These are phyloP conservation scores for Girardinichthys multiradiatus DNA, from an alignment of 2,113 vertebrate species.

Conservation along the genomic window DNA sequence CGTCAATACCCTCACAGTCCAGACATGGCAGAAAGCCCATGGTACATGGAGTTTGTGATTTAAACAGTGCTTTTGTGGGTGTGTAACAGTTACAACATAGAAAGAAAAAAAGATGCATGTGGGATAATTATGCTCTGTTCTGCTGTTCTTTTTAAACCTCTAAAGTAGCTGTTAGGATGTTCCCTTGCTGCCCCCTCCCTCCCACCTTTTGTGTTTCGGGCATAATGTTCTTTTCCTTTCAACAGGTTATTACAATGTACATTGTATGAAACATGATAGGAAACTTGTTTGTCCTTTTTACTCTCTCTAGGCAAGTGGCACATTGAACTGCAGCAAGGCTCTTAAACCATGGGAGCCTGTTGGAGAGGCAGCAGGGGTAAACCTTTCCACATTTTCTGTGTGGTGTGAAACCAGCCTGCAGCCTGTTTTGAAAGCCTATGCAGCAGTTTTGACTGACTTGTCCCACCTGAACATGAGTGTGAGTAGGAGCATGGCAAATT, in stretches of 20 bases:
- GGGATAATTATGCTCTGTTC: conserved; percentile 50
- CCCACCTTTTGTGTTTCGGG: conserved; percentile 17
- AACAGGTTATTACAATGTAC: conserved; percentile 41
- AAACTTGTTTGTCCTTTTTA: neutral
- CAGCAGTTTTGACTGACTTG: neutral
- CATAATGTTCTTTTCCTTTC: conserved; percentile 13
- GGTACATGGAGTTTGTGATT: neutral
- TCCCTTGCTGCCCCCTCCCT: neutral
- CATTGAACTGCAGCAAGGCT: conserved; percentile 65
- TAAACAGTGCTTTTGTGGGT: conserved; percentile 7
- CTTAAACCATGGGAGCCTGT: conserved; percentile 65
- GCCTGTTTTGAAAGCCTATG: conserved; percentile 53
- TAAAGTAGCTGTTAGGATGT: conserved; percentile 3
- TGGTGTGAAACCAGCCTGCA: conserved; percentile 73
- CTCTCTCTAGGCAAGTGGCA: conserved; percentile 59
- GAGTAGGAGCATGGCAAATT: conserved; percentile 38
- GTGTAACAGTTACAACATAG: conserved; percentile 9
- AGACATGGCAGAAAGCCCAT: conserved; percentile 9
- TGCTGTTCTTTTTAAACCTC: conserved; percentile 1
- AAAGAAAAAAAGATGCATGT: conserved; percentile 45
- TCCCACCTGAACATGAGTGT: conserved; percentile 60
- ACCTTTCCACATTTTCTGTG: conserved; percentile 24
- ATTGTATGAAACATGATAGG: conserved; percentile 8
- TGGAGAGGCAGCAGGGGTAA: conserved; percentile 48
- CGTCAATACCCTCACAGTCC: neutral